Percentiles rank a stretch among this genome's conserved stretches.
These are phyloP conservation scores for Danio rerio DNA, from an alignment of 2,113 vertebrate species.

Conservation along the genomic window DNA sequence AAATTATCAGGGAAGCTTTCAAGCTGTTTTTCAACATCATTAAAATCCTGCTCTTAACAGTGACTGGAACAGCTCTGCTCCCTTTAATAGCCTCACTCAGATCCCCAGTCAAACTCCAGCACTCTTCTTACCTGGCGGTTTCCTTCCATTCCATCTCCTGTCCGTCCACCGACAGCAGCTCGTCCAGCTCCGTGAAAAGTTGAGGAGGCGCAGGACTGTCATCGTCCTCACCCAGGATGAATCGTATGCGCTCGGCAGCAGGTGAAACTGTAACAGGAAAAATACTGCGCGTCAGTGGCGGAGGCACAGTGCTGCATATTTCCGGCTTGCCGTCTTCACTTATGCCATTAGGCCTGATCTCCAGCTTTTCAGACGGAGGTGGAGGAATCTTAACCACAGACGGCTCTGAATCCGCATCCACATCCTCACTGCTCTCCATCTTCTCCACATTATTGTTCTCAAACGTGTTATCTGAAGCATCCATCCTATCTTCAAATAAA, in stretches of 20 bases:
- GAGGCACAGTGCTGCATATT: conserved; percentile 62
- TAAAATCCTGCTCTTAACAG: background rate
- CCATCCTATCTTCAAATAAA: conserved; percentile 47
- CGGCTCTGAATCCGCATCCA: conserved; percentile 48
- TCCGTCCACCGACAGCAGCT: conserved; percentile 91
- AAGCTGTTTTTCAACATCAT: background rate
- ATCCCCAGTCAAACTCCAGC: background rate
- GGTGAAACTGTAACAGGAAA: conserved; percentile 95
- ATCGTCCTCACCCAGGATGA: conserved; percentile 96
- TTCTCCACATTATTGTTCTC: conserved; percentile 72
- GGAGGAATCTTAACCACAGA: conserved; percentile 63
- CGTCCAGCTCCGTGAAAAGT: conserved; percentile 97
- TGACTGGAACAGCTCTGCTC: background rate
- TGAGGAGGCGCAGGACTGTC: conserved; percentile 92
- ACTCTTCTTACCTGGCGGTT: conserved; percentile 88
- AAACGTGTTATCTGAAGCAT: conserved; percentile 61
- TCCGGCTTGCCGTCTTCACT: conserved; percentile 70
- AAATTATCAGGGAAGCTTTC: background rate
- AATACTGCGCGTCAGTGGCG: conserved; percentile 86
- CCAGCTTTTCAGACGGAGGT: conserved; percentile 57
- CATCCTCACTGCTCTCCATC: conserved; percentile 60
- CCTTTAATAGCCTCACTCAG: conserved; percentile 30
- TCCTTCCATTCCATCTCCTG: conserved; percentile 99
- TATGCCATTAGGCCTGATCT: conserved; percentile 72
- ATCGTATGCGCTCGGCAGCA: conserved; percentile 93